Conservation (phyloP, 2,888 invertebrate species). For the Oeneis ivallda region DNA sequence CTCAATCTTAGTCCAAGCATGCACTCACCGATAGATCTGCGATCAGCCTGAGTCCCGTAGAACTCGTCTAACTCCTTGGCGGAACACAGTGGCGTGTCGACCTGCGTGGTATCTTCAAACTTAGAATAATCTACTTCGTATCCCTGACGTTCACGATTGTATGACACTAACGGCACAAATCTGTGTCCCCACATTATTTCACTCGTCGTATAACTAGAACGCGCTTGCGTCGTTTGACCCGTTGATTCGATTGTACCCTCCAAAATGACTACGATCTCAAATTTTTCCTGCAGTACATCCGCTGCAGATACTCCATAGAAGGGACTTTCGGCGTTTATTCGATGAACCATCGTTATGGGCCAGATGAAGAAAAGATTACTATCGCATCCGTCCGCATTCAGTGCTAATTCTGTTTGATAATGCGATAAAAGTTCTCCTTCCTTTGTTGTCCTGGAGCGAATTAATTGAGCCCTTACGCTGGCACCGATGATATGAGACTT, state of each 20-base stretch:
- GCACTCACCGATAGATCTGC: slow-evolving; percentile 80
- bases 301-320: slow-evolving; percentile 92
- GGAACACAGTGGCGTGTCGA: slow-evolving; percentile 90
- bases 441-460: slow-evolving; percentile 90
- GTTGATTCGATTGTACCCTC: slow-evolving; percentile 93
- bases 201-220: slow-evolving; percentile 88
- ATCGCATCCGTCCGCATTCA: slow-evolving; percentile 88
- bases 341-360: slow-evolving; percentile 95
- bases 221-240: slow-evolving; percentile 87
- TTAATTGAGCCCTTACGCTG: slow-evolving; percentile 91
- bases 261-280: slow-evolving; percentile 90
- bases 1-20: slow-evolving; percentile 41
- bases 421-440: slow-evolving; percentile 92
- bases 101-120: slow-evolving; percentile 89
- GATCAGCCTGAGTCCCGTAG: slow-evolving; percentile 82
- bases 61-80: slow-evolving; percentile 85
- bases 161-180: slow-evolving; percentile 87
- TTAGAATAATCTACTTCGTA: slow-evolving; percentile 91
- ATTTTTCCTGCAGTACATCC: slow-evolving; percentile 90
- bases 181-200: slow-evolving; percentile 92
- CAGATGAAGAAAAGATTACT: slow-evolving; percentile 95
- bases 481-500: slow-evolving; percentile 96
- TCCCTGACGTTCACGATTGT: slow-evolving; percentile 87
- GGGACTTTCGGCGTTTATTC: slow-evolving; percentile 91
- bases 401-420: slow-evolving; percentile 88